Conservation (phyloP, 2,888 invertebrate species). For the Cybosia mesomella region DNA sequence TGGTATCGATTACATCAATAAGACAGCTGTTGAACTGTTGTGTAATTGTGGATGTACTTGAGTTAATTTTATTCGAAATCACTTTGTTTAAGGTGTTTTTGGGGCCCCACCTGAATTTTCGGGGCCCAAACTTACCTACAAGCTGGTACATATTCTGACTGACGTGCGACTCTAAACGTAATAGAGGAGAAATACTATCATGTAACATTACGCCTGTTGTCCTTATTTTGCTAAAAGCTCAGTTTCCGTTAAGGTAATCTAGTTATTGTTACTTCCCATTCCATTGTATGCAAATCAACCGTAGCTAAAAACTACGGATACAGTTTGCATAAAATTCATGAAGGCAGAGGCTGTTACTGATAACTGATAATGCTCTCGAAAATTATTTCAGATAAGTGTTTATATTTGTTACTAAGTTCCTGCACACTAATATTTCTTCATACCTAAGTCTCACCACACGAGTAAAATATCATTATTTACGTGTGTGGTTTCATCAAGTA, state of each 20-base stretch:
- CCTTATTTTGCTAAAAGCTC: not conserved
- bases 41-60: not conserved
- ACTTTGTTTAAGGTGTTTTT: not conserved
- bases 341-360: not conserved
- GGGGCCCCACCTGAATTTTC: no score
- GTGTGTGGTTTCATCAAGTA: not conserved
- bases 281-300: not conserved
- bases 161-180: no score
- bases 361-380: not conserved
- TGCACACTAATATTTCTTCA: not conserved
- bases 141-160: no score
- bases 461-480: not conserved
- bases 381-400: not conserved
- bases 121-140: no score
- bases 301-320: not conserved
- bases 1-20: slow-evolving; percentile 13
- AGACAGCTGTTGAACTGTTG: not conserved
- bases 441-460: not conserved
- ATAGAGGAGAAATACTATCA: no score
- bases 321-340: not conserved
- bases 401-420: not conserved
- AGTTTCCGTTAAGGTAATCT: not conserved
- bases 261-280: not conserved
- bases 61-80: not conserved
- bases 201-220: not conserved